Base-by-base conservation (phyloP, 2,797 vertebrate genomes). In the Tapirus indicus region DNA sequence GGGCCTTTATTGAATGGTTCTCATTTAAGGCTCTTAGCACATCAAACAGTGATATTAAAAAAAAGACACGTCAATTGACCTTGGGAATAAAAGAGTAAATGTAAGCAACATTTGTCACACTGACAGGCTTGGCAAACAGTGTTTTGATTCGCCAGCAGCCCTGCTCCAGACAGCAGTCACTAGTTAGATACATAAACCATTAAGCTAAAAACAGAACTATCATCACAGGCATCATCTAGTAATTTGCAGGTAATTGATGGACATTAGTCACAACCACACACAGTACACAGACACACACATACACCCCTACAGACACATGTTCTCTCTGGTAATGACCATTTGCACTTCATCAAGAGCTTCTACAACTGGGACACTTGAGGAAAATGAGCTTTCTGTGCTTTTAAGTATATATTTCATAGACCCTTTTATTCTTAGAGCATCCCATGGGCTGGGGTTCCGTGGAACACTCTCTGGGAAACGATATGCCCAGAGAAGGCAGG, bases 171-270 rank as follows among this genome's bases (percentile, higher is more conserved):
- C 92, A 97, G 96, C 92, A 97, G 94, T 72, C 88, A 97, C 97
- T 95, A 94, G 97, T 97, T 97, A 97, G 97, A 96, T 96, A 97
- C 90, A 97, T 97, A 98, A 97, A 95, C 96, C 95, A 98, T 98
- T 97, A 97, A 94, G 93, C 96, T 98, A 95, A 98, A 98, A 97
- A 97, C 96, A 97, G 97, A 97, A 91, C 96, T 97, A 94, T 97
- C 97, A 97, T 97, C 97, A 97, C 16, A 91, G 94, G 77, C 83
- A 97, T 96, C 96, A 95, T 97, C 93, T 94, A 97, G 96, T 98
- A 97, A 98, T 98, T 97, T 97, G 88, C 92, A 98, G 97, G 96
- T 98, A 97, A 98, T 97, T 95, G 98, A 98, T 89, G 98, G 97
- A 97, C 96, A 97, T 97, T 97, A 98, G 80, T 97, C 97, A 98